Evolutionary conservation across 2,113 vertebrate genomes (phyloP).

Genomic region (Ondatra zibethicus): DNA sequence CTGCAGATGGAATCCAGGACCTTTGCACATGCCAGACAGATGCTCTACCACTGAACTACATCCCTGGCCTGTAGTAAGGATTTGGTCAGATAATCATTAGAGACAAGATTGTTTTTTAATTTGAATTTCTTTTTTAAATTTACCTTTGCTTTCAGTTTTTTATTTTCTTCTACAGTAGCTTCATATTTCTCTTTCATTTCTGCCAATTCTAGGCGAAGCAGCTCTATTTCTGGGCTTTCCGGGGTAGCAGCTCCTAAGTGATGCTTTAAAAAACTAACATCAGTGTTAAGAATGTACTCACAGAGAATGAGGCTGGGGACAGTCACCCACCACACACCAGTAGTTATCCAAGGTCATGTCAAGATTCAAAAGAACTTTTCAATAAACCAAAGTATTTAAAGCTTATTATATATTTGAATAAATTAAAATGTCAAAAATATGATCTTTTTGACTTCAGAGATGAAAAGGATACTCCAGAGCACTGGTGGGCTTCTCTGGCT

Average conservation of each 20-base stretch:
- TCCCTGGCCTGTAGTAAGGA: conserved; percentile 7
- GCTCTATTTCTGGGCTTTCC: conserved; percentile 90
- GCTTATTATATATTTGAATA: conserved; percentile 50
- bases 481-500: conserved; percentile 95
- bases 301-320: conserved; percentile 49
- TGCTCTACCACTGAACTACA: not conserved
- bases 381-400: conserved; percentile 17
- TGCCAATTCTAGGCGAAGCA: conserved; percentile 91
- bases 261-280: conserved; percentile 94
- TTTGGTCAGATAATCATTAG: conserved; percentile 38
- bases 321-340: conserved; percentile 28
- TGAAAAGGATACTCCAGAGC: conserved; percentile 98
- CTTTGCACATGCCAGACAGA: not conserved
- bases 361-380: conserved; percentile 53
- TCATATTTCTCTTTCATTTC: conserved; percentile 94
- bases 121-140: conserved; percentile 64
- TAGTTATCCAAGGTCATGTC: conserved; percentile 41
- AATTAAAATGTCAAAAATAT: conserved; percentile 55
- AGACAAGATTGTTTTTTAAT: conserved; percentile 63
- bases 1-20: not conserved
- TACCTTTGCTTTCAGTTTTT: conserved; percentile 94
- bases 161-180: conserved; percentile 94
- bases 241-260: conserved; percentile 90
- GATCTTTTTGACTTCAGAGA: conserved; percentile 59
- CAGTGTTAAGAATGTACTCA: conserved; percentile 86